Evolutionary conservation across 2,797 vertebrate species (phyloP).

Genomic region (Podarcis siculus): DNA sequence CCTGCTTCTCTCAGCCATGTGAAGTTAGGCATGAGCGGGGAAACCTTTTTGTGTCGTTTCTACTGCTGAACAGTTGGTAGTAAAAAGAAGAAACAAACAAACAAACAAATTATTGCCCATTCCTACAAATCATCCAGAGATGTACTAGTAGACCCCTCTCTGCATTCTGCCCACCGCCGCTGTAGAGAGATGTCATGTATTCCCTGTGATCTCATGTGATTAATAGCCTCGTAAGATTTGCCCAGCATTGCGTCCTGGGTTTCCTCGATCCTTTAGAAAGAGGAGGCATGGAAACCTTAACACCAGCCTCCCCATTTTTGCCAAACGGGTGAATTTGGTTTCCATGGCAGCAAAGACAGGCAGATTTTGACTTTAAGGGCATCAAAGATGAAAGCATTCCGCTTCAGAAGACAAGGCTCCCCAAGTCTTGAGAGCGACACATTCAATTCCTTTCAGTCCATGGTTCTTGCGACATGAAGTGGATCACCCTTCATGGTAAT

Average conservation of each 20-base stretch:
- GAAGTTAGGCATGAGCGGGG: too few relatives aligned
- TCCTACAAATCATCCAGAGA: not conserved
- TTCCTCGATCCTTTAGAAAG: conserved; percentile 15
- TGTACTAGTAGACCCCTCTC: not conserved
- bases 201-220: fast-evolving
- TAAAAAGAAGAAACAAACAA: too few relatives aligned
- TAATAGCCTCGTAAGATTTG: not conserved
- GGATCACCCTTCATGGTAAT: too few relatives aligned
- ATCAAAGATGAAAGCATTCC: not conserved
- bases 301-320: not conserved
- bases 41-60: too few relatives aligned
- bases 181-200: not conserved
- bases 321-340: conserved; percentile 9
- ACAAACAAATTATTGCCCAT: not conserved
- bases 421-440: not conserved
- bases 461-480: not conserved
- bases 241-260: not conserved
- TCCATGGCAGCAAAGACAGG: conserved; percentile 26
- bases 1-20: too few relatives aligned
- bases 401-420: not conserved
- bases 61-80: too few relatives aligned
- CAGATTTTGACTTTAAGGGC: not conserved
- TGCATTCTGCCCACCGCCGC: not conserved
- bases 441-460: not conserved
- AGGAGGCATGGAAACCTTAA: not conserved